Evolutionary conservation across 2,797 vertebrate species (phyloP), one percentile per base, ranked within the genome.

Genomic region (Ammospiza maritima): DNA sequence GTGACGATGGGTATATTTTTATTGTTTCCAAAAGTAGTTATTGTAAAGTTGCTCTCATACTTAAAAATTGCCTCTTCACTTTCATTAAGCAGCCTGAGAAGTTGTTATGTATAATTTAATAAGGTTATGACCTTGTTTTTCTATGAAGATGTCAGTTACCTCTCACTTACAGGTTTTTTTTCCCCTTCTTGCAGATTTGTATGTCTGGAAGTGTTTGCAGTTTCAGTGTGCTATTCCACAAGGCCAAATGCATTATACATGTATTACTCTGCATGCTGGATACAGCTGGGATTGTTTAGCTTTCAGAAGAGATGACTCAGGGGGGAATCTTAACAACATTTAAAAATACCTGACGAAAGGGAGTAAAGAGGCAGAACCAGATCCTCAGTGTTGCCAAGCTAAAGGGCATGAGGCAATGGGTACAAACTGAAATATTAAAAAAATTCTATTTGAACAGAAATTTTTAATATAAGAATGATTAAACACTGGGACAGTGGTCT

Each of bases 241-340:
- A 91, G 90, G 66, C 62, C 61, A 90, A 67, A 94, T 84, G 19
- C 71, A 76, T 92, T 89, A 85, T 77, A 71, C 40, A 77, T 73
- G 57, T 23, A 29, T 58, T 91, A 38, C 18, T 71, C 44, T 91
- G 72, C 79, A 77, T 89, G 69, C 60, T 80, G 90, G 91, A 20
- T 64, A 83, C 60, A 38, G 23, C 64, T 92, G 89, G 85, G 88
- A 56, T 85, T 71, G 48, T 89, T 95, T 66, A 66, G 21, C 40
- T 88, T 80, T 60, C 64, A 70, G 65, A 95, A 70, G 56, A 70
- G 60, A 81, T 70, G 64, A 51, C 61, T 76, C 14, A 25, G 10
- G 34, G 30, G 30, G 6, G 10, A 58, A 76, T 83, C 60, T 91
- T 73, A 85, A 62, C 25, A 73, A 44, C 65, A 60, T 76, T 87